These are phyloP conservation scores for Melanargia galathea DNA, from an alignment of 2,888 invertebrate genomes.

Conservation along the genomic window DNA sequence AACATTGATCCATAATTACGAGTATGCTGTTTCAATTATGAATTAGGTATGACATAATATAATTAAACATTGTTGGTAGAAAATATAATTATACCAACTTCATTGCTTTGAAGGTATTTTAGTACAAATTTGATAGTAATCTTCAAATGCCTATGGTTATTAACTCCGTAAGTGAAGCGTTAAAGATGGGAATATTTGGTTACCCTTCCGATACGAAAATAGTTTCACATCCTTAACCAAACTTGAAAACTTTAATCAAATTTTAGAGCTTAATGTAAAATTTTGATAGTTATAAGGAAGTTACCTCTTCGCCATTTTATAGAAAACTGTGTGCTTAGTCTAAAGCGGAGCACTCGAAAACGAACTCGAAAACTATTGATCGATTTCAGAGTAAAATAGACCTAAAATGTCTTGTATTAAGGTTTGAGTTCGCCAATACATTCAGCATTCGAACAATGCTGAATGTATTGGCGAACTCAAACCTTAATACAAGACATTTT, in stretches of 20 bases:
- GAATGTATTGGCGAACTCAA: too few species aligned
- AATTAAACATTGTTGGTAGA: not conserved
- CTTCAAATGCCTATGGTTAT: conserved; percentile 15
- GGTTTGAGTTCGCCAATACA: too few species aligned
- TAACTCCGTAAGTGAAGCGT: conserved; percentile 15
- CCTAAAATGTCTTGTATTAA: too few species aligned
- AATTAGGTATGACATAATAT: not conserved
- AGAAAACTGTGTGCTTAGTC: not conserved
- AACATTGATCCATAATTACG: not conserved
- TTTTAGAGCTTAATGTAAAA: not conserved
- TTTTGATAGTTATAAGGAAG: not conserved
- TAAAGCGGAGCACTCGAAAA: too few species aligned
- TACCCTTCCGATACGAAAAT: conserved; percentile 11
- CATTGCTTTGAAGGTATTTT: not conserved
- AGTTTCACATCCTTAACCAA: conserved; percentile 3
- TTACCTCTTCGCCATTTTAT: not conserved
- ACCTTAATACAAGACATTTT: too few species aligned
- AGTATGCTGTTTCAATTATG: too few species aligned
- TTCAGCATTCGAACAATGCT: too few species aligned
- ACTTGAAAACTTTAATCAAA: not conserved
- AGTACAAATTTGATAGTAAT: conserved; percentile 7
- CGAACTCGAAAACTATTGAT: too few species aligned
- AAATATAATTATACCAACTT: not conserved
- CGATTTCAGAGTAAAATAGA: too few species aligned
- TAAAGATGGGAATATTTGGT: not conserved